Evolutionary conservation across 2,113 vertebrate species (phyloP).

Genomic region (Malurus elegans): DNA sequence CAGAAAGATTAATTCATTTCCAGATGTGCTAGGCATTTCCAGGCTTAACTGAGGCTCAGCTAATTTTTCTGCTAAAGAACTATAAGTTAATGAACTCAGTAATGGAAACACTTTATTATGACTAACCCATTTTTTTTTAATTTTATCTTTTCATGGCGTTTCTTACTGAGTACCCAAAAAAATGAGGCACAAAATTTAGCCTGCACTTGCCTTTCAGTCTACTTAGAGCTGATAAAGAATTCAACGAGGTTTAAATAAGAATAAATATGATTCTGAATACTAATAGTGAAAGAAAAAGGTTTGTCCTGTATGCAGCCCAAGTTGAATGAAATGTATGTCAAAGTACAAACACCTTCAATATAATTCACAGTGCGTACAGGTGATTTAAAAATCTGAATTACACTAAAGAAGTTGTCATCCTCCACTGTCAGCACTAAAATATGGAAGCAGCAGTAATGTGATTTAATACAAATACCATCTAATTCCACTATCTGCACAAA

Average conservation of each 20-base stretch:
- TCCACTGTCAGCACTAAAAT: background rate
- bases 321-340: background rate
- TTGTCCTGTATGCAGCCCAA: background rate
- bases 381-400: background rate
- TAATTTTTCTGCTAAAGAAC: background rate
- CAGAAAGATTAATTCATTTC: background rate
- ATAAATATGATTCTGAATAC: background rate
- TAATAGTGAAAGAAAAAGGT: background rate
- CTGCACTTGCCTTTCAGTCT: background rate
- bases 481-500: background rate
- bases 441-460: background rate
- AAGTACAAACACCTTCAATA: background rate
- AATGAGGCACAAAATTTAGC: background rate
- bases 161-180: background rate
- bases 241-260: background rate
- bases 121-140: background rate
- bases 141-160: background rate
- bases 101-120: background rate
- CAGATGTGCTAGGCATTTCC: background rate
- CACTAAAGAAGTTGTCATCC: background rate
- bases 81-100: background rate
- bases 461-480: background rate
- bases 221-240: background rate
- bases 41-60: background rate
- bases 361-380: background rate